Evolutionary conservation across 2,113 vertebrate species (phyloP).

Genomic region (Indri indri): DNA sequence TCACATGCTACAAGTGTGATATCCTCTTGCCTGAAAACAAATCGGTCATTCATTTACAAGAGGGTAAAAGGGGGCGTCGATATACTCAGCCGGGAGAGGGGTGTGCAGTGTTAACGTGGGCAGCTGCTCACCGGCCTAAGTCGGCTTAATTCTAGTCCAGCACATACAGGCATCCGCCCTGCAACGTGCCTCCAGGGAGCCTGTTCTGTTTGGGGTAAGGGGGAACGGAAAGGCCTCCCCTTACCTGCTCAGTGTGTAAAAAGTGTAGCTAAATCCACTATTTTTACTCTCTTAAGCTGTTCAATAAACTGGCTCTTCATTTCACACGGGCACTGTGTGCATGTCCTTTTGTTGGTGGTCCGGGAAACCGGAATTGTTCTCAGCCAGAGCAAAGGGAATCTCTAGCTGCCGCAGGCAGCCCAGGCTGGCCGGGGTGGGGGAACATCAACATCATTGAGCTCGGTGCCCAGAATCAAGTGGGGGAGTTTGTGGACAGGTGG

Average conservation of each 20-base stretch:
- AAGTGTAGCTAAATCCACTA: constrained; percentile 45
- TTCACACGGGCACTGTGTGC: not conserved
- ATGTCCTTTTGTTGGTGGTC: not conserved
- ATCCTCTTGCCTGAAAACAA: not conserved
- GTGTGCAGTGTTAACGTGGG: not conserved
- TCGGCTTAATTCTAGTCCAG: not conserved
- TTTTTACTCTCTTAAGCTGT: constrained; percentile 60
- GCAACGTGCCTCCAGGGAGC: not conserved
- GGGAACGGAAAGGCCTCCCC: not conserved
- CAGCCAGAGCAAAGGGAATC: not conserved
- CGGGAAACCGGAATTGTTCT: not conserved
- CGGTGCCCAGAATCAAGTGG: not conserved
- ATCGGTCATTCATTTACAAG: too few relatives aligned
- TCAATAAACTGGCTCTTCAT: constrained; percentile 76
- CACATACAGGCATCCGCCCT: not conserved
- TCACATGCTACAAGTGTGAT: not conserved
- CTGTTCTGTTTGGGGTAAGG: not conserved
- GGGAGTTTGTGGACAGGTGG: not conserved
- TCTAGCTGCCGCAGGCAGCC: accelerated
- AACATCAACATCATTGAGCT: not conserved
- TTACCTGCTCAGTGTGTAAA: constrained; percentile 66
- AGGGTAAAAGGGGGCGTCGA: not conserved
- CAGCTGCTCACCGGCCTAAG: constrained; percentile 14
- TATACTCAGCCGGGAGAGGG: constrained; percentile 5
- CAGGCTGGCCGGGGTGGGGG: not conserved